These are phyloP conservation scores for Cacatua alba DNA, from an alignment of 2,113 vertebrate genomes.

Conservation along the genomic window DNA sequence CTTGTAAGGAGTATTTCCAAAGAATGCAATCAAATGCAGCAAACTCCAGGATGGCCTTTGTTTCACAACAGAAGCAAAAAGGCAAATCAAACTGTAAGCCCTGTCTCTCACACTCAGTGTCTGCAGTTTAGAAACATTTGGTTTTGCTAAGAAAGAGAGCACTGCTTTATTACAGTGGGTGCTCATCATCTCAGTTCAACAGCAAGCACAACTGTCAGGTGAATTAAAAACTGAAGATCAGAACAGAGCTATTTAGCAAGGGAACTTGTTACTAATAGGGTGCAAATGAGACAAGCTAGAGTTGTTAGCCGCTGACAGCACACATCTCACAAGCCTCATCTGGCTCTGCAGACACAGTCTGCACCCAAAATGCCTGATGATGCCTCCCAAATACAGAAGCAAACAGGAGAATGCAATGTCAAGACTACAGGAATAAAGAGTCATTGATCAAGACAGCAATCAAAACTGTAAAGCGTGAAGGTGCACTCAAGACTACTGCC, in stretches of 20 bases:
- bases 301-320: neutral
- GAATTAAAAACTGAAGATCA: slow-evolving; percentile 38
- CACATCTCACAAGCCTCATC: neutral
- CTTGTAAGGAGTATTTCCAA: neutral
- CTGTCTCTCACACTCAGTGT: neutral
- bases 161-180: neutral
- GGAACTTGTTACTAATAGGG: slow-evolving; percentile 25
- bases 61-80: neutral
- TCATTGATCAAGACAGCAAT: neutral
- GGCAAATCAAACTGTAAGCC: neutral
- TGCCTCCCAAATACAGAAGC: neutral
- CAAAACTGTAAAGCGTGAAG: neutral
- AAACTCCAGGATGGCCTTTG: neutral
- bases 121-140: neutral
- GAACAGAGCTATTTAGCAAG: slow-evolving; percentile 35
- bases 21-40: neutral
- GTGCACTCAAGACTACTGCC: neutral
- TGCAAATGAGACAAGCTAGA: slow-evolving; percentile 24
- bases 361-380: neutral
- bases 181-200: neutral
- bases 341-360: neutral
- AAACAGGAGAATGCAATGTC: neutral
- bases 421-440: neutral
- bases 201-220: slow-evolving; percentile 11
- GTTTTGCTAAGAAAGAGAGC: neutral